Percentiles rank a stretch among this genome's conserved stretches.
phyloP scores from a whole-genome alignment of 2,888 invertebrate species.

The Rhabditoides inermis region DNA sequence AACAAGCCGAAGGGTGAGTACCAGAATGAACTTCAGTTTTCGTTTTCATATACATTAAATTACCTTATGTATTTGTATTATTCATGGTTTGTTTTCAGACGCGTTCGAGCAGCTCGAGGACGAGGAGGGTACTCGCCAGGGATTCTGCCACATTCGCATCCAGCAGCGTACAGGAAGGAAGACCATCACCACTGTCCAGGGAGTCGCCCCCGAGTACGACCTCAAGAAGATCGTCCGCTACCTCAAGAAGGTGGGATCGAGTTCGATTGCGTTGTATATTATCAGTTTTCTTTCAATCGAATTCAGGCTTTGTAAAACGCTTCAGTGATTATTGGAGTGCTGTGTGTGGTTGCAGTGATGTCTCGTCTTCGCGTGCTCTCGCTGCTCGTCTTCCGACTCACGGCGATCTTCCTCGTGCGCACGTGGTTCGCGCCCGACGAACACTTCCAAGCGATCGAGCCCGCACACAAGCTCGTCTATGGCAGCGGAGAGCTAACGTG shows the following conservation, averaged over 20 bases:
- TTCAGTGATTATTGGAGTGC: background rate
- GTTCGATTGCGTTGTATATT: background rate
- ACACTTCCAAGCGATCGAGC: conserved; percentile 75
- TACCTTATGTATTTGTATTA: background rate
- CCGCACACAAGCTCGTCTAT: conserved; percentile 75
- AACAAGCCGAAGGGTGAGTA: conserved; percentile 41
- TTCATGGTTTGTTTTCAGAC: conserved; percentile 22
- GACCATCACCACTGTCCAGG: conserved; percentile 58
- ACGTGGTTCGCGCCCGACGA: conserved; percentile 91
- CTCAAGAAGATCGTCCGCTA: conserved; percentile 99
- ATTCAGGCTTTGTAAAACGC: background rate
- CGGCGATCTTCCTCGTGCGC: conserved; percentile 70
- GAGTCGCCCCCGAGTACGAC: conserved; percentile 71
- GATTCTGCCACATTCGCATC: conserved; percentile 66
- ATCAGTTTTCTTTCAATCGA: background rate
- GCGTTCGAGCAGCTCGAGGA: conserved; percentile 46
- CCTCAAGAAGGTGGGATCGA: conserved; percentile 57
- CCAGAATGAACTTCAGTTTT: background rate
- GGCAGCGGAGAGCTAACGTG: conserved; percentile 86
- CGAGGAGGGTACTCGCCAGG: conserved; percentile 33
- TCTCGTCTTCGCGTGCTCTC: conserved; percentile 3
- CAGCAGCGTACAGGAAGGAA: conserved; percentile 95
- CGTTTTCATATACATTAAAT: background rate
- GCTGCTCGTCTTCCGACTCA: conserved; percentile 58
- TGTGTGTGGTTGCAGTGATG: conserved; percentile 13